Percentiles rank a stretch among this genome's conserved stretches.
Evolutionary conservation across 2,797 vertebrate species (phyloP).

Genomic region (Sternarchorhynchus goeldii): DNA sequence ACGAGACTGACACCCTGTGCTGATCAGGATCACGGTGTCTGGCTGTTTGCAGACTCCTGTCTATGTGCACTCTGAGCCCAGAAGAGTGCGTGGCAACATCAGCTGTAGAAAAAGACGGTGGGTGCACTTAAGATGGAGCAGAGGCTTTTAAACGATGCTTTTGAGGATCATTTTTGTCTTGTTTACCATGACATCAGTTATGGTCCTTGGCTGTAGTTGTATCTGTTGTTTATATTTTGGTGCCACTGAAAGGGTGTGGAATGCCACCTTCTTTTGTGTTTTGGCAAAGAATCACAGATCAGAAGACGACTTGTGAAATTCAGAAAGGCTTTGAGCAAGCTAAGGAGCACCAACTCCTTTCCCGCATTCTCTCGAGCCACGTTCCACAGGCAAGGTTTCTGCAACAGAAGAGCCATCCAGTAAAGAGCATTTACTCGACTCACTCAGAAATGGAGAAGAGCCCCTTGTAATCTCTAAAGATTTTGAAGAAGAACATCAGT

Average conservation of each 20-base stretch:
- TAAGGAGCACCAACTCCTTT: too few species aligned
- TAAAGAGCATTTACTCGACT: too few species aligned
- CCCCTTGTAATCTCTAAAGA: neutral
- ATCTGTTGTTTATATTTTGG: neutral
- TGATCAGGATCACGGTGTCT: conserved; percentile 14
- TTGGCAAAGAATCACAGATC: neutral
- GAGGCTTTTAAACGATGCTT: too few species aligned
- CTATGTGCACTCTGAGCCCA: neutral
- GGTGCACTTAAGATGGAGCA: neutral
- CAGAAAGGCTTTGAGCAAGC: neutral
- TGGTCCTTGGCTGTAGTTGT: neutral
- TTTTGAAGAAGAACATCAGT: neutral
- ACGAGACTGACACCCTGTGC: neutral
- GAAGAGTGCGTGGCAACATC: neutral
- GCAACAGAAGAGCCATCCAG: too few species aligned
- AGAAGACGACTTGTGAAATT: neutral
- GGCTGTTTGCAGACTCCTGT: neutral
- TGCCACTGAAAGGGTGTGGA: neutral
- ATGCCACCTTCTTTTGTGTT: neutral
- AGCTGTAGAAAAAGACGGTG: neutral
- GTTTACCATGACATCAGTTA: conserved; percentile 19
- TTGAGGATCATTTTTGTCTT: too few species aligned
- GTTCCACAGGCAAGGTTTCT: too few species aligned
- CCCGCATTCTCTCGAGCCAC: too few species aligned
- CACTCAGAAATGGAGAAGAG: neutral